These are phyloP conservation scores for Cuniculus paca DNA, from an alignment of 2,797 vertebrate genomes.

Conservation along the genomic window DNA sequence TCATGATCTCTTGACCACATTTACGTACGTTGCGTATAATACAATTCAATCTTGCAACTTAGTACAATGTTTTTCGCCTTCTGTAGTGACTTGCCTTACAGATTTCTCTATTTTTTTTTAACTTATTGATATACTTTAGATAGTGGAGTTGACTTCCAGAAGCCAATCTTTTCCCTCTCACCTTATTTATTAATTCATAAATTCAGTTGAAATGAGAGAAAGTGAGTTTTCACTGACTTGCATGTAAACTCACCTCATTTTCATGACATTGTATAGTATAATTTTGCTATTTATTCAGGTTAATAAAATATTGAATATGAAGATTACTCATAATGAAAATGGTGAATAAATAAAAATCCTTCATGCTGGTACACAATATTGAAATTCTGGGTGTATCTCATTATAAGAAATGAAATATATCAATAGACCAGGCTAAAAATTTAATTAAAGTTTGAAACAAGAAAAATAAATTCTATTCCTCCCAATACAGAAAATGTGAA, in stretches of 20 bases:
- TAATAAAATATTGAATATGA: conserved; percentile 77
- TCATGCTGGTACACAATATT: conserved; percentile 66
- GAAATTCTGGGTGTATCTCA: conserved; percentile 44
- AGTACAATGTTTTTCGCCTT: not conserved
- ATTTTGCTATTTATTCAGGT: conserved; percentile 82
- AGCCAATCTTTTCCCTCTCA: conserved; percentile 60
- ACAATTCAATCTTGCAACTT: conserved; percentile 30
- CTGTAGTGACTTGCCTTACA: conserved; percentile 45
- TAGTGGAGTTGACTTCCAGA: conserved; percentile 62
- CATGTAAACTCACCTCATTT: conserved; percentile 73
- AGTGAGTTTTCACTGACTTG: conserved; percentile 77
- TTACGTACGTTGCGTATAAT: conserved; percentile 33
- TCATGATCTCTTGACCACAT: not conserved
- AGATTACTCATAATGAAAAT: conserved; percentile 78
- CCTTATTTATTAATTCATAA: conserved; percentile 80
- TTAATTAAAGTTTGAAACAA: conserved; percentile 76
- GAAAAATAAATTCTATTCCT: conserved; percentile 50
- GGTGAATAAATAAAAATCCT: conserved; percentile 76
- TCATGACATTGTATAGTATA: conserved; percentile 72
- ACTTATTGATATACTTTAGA: conserved; percentile 71
- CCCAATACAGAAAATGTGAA: conserved; percentile 50
- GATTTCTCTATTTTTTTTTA: conserved; percentile 68
- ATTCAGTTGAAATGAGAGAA: conserved; percentile 78
- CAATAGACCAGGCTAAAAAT: conserved; percentile 65
- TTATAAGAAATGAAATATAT: conserved; percentile 69